These are phyloP conservation scores for Orycteropus afer DNA, from an alignment of 2,113 vertebrate genomes.

Conservation along the genomic window DNA sequence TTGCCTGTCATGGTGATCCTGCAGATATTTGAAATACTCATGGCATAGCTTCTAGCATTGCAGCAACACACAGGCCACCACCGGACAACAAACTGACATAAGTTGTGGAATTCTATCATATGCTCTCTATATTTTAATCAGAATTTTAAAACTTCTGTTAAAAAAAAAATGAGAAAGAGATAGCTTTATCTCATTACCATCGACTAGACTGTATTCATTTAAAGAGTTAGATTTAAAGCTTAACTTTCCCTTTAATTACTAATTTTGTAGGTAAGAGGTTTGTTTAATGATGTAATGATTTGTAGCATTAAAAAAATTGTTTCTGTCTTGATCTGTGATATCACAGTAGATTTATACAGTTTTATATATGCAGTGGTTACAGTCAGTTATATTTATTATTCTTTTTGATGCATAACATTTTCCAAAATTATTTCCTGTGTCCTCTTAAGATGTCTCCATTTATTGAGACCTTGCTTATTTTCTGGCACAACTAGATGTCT, in stretches of 20 bases:
- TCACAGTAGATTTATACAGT: not conserved
- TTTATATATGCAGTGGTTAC: not conserved
- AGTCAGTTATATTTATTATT: not conserved
- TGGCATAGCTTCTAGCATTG: too few relatives aligned
- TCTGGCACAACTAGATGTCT: not conserved
- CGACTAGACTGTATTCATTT: not conserved
- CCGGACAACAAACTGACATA: too few relatives aligned
- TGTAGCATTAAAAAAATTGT: not conserved
- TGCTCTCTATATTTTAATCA: not conserved
- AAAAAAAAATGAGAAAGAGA: not conserved
- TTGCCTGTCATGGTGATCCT: too few relatives aligned
- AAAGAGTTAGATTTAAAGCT: not conserved
- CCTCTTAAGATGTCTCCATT: not conserved
- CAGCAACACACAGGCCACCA: too few relatives aligned
- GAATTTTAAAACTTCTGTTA: not conserved
- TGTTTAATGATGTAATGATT: not conserved
- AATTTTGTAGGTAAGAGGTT: not conserved
- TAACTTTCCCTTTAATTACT: not conserved
- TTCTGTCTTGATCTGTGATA: not conserved
- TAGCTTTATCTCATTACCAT: not conserved
- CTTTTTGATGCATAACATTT: not conserved
- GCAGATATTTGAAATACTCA: too few relatives aligned
- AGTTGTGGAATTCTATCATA: not conserved
- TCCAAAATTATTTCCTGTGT: not conserved
- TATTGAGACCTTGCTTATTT: slow-evolving; percentile 10